Percentiles rank a stretch among this genome's conserved stretches.
Conservation (phyloP, 1,140 invertebrate species). For the Heterodera schachtii region DNA sequence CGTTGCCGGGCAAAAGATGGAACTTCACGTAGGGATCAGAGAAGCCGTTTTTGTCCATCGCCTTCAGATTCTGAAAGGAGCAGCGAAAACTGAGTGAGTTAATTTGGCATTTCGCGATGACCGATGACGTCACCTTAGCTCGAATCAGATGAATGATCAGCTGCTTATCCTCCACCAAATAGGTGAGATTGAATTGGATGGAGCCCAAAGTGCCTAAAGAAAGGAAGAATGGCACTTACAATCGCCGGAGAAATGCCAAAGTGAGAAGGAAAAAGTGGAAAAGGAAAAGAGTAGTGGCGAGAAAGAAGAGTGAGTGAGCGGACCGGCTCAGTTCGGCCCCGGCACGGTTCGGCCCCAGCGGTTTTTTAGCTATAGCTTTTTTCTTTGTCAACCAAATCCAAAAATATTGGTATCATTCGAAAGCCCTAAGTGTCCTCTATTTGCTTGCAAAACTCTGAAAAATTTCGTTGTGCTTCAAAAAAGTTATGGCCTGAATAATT, state of each 20-base stretch:
- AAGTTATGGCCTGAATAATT: no score
- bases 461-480: no score
- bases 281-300: neutral
- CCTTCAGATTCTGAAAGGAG: conserved; percentile 70
- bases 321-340: no score
- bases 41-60: conserved; percentile 86
- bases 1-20: conserved; percentile 78
- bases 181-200: conserved; percentile 61
- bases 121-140: conserved; percentile 54
- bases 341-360: no score
- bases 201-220: conserved; percentile 62
- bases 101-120: neutral
- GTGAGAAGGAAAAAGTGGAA: neutral
- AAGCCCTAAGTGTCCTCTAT: no score
- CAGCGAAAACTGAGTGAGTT: neutral
- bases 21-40: conserved; percentile 88
- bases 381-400: no score
- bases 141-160: conserved; percentile 61
- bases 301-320: neutral
- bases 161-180: conserved; percentile 60
- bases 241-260: no score
- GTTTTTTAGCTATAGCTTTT: no score
- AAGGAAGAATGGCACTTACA: neutral
- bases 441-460: no score
- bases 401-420: no score